A percentile compares a stretch with the other conserved stretches of the same genome.
phyloP scores from a whole-genome alignment of 1,140 invertebrate genomes.

The Pseudachorutes palmiensis region DNA sequence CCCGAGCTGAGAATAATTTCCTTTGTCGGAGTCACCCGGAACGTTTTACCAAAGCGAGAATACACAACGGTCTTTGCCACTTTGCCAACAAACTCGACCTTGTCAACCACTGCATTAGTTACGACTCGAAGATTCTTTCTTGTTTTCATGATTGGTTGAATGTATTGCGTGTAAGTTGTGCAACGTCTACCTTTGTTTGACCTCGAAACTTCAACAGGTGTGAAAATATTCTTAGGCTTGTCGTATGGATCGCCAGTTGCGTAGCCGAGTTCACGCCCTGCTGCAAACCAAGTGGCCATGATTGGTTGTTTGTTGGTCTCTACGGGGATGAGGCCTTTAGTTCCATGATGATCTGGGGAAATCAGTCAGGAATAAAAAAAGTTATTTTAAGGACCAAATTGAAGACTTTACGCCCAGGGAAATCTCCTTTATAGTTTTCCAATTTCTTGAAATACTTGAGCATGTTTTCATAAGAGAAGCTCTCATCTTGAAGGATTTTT shows the following conservation, averaged over 20 bases:
- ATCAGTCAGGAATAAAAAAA: too few relatives aligned
- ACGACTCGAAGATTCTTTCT: background rate
- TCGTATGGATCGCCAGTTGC: background rate
- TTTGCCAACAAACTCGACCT: background rate
- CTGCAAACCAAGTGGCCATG: background rate
- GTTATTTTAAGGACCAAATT: background rate
- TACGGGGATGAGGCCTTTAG: background rate
- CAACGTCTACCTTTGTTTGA: background rate
- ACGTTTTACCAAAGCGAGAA: background rate
- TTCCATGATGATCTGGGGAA: background rate
- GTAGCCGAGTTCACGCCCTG: constrained; percentile 5
- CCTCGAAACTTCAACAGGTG: background rate
- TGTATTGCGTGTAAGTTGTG: background rate
- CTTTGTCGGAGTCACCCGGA: background rate
- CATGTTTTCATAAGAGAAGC: constrained; percentile 43
- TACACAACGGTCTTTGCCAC: background rate
- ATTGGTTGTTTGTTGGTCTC: background rate
- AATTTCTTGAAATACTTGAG: constrained; percentile 72
- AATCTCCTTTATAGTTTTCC: constrained; percentile 48
- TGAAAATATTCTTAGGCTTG: background rate
- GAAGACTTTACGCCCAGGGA: background rate
- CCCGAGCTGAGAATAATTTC: background rate
- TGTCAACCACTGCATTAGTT: background rate
- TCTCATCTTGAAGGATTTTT: constrained; percentile 3
- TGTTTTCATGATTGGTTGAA: background rate